A percentile compares a stretch with the other conserved stretches of the same genome.
phyloP scores from a whole-genome alignment of 1,140 invertebrate species.

The Episyrphus balteatus region DNA sequence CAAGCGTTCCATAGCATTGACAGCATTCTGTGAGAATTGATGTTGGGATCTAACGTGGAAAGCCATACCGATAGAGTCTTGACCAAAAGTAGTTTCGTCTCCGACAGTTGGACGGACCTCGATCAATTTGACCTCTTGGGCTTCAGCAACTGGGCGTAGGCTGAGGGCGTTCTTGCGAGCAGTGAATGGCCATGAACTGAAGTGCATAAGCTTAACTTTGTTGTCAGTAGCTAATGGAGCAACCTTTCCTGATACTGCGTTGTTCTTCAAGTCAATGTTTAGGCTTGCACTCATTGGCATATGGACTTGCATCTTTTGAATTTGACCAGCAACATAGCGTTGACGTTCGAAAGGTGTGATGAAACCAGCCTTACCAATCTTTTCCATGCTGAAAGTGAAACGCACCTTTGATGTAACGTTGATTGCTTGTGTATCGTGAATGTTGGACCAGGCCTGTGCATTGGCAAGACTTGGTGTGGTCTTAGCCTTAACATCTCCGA shows the following conservation, averaged over 20 bases:
- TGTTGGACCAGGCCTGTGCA: not conserved
- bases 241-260: conserved; percentile 36
- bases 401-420: conserved; percentile 37
- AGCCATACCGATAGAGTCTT: conserved; percentile 33
- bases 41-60: conserved; percentile 41
- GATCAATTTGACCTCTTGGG: conserved; percentile 32
- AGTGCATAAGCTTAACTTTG: conserved; percentile 42
- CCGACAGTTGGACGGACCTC: conserved; percentile 22
- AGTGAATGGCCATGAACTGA: conserved; percentile 48
- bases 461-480: conserved; percentile 25
- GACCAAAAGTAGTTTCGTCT: conserved; percentile 31
- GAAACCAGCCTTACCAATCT: conserved; percentile 49
- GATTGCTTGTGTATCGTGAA: conserved; percentile 14
- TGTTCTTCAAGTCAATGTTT: conserved; percentile 38
- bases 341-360: conserved; percentile 48
- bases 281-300: conserved; percentile 39
- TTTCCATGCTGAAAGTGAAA: conserved; percentile 38
- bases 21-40: conserved; percentile 18
- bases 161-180: conserved; percentile 42
- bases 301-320: conserved; percentile 44
- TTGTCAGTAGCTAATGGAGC: conserved; percentile 34
- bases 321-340: conserved; percentile 45
- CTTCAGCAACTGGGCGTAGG: conserved; percentile 29
- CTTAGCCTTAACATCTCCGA: conserved; percentile 36
- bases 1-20: not conserved